Conservation (phyloP, 1,140 invertebrate species). For the Anastatus disparis region DNA sequence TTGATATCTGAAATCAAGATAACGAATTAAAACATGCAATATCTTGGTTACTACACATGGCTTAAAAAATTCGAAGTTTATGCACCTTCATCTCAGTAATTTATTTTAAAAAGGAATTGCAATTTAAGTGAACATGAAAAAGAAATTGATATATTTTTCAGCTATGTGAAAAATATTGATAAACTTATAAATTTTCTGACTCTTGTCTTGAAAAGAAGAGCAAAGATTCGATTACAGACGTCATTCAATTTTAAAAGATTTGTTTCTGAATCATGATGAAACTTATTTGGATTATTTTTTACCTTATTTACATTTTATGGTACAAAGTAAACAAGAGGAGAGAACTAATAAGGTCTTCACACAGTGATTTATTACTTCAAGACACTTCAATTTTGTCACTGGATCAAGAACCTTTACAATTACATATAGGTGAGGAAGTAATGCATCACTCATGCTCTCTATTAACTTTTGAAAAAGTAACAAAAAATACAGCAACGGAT, state of each 20-base stretch:
- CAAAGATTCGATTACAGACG: constrained; percentile 79
- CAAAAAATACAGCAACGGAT: no score
- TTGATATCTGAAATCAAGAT: background rate
- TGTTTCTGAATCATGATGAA: constrained; percentile 82
- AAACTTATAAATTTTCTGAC: background rate
- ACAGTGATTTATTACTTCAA: no score
- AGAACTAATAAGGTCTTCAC: no score
- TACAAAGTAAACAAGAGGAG: constrained; percentile 78
- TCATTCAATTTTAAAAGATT: constrained; percentile 79
- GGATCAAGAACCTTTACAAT: no score
- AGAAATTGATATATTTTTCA: constrained; percentile 77
- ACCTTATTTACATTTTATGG: constrained; percentile 74
- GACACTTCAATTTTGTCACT: no score
- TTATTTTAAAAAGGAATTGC: constrained; percentile 64
- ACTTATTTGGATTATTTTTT: constrained; percentile 72
- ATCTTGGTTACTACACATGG: constrained; percentile 85
- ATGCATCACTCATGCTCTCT: no score
- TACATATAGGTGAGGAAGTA: no score
- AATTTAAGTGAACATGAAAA: constrained; percentile 71
- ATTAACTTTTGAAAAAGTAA: no score
- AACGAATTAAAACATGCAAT: constrained; percentile 64
- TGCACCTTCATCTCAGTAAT: constrained; percentile 73
- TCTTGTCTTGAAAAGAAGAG: constrained; percentile 88
- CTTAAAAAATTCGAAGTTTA: constrained; percentile 74
- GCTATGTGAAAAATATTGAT: constrained; percentile 47